A percentile compares a stretch with the other conserved stretches of the same genome.
These are phyloP conservation scores for Butorides virescens DNA, from an alignment of 2,113 vertebrate species.

Conservation along the genomic window DNA sequence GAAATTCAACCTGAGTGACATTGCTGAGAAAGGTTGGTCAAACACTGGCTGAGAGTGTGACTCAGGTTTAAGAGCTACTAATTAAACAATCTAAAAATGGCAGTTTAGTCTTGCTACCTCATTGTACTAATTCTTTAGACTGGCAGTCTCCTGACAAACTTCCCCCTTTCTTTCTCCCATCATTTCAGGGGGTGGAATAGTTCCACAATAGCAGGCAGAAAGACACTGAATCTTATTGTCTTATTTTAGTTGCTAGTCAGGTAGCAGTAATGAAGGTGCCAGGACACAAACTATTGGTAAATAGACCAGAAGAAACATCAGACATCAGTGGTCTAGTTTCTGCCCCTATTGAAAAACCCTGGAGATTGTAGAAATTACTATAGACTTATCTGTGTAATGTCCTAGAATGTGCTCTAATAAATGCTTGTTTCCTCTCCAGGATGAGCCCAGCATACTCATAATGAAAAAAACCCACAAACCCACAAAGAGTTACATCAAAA, in stretches of 20 bases:
- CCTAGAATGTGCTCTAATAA: not conserved
- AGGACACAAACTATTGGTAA: not conserved
- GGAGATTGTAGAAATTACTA: not conserved
- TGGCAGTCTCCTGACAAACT: not conserved
- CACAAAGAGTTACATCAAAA: not conserved
- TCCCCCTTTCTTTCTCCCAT: not conserved
- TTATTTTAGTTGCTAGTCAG: not conserved
- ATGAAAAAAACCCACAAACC: accelerated
- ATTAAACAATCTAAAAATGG: not conserved
- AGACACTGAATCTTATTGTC: not conserved
- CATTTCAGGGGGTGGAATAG: not conserved
- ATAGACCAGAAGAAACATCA: not conserved
- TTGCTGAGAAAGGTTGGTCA: not conserved
- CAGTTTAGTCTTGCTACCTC: not conserved
- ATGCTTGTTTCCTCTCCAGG: not conserved
- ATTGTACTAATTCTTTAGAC: not conserved
- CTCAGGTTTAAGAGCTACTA: not conserved
- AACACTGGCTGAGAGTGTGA: not conserved
- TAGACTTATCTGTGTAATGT: not conserved
- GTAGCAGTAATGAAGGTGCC: not conserved
- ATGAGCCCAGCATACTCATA: not conserved
- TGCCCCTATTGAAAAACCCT: not conserved
- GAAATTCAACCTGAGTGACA: not conserved
- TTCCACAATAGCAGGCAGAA: not conserved
- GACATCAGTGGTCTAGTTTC: not conserved